phyloP scores from a whole-genome alignment of 2,888 invertebrate species.

The Leucozona laternaria region DNA sequence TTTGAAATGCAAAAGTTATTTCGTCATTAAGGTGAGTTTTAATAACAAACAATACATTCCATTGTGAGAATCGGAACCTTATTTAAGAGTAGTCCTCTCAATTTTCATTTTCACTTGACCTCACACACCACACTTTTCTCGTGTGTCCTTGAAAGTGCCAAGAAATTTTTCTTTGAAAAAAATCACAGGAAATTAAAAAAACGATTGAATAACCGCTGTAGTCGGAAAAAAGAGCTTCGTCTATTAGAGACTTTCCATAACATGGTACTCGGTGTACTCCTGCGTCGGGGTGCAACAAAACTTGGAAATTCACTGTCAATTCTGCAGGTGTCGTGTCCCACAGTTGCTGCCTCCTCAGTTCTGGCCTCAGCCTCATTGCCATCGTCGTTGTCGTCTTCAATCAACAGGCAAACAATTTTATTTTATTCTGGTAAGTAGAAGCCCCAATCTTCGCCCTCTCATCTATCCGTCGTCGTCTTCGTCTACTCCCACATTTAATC shows the following conservation, averaged over 20 bases:
- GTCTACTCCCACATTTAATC: slow-evolving; percentile 50
- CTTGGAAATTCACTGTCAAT: slow-evolving; percentile 53
- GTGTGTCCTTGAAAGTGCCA: slow-evolving; percentile 68
- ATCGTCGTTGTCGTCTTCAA: slow-evolving; percentile 48
- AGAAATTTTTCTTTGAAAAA: slow-evolving; percentile 50
- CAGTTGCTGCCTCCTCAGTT: slow-evolving; percentile 8
- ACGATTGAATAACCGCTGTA: slow-evolving; percentile 60
- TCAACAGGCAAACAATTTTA: slow-evolving; percentile 72
- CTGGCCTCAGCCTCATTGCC: slow-evolving; percentile 25
- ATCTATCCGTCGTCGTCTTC: slow-evolving; percentile 2
- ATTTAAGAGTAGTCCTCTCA: background rate
- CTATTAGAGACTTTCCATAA: slow-evolving; percentile 38
- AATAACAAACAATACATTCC: background rate
- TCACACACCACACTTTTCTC: slow-evolving; percentile 1
- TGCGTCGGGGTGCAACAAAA: slow-evolving; percentile 64
- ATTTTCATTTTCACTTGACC: background rate
- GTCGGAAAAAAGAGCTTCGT: background rate
- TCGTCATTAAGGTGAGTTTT: slow-evolving; percentile 72
- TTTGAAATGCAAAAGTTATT: slow-evolving; percentile 66
- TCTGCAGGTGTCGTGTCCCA: slow-evolving; percentile 60
- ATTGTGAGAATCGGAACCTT: background rate
- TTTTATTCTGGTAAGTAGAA: slow-evolving; percentile 71
- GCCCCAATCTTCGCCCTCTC: background rate
- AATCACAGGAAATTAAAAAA: slow-evolving; percentile 30
- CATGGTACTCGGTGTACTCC: slow-evolving; percentile 62